Evolutionary conservation across 2,888 invertebrate genomes (phyloP), one percentile per base, ranked within the genome.

Genomic region (Phytoseiulus persimilis): DNA sequence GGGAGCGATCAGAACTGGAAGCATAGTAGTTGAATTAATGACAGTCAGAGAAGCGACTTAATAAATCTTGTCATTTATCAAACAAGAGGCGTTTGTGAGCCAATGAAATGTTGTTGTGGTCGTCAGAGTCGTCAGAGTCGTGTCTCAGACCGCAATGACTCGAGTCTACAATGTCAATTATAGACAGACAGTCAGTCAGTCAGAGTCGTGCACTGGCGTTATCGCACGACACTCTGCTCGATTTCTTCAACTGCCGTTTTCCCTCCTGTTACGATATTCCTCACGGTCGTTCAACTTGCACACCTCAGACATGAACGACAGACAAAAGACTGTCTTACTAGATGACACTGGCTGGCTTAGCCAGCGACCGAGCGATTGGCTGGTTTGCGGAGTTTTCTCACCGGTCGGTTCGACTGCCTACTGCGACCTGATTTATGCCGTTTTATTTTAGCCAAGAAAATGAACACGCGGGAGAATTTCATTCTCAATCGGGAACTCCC

Each of bases 21-120:
- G 65, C 65, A 65, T 65, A 65, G 65, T 65, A 65, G 65, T 65
- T 65, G 65, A 65, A 65, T 65, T 65, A 65, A 65, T 65, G 65
- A 65, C 65, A 65, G 65, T 65, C 65, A 28, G 65, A 65, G 65
- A 65, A 65, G 65, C 65, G 65, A 65, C 65, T 65, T 65, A 65
- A 65, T 65, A 65, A 65, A 65, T 65, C 65, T 65, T 28, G 65
- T 28, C 65, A 65, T 65, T 65, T 65, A 65, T 65, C 65, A 65
- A 65, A 65, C 65, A 65, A 65, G 65, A 65, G 65, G 65, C 65
- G 65, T 65, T 65, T 65, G 65, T 65, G 65, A 65, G 18, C 9
- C 65, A 65, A 65, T 65, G 65, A 65, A 65, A 65, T 65, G 65
- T 23, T 65, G 65, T 65, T 65, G 65, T 28, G 65, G 65, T 65